Evolutionary conservation across 1,140 invertebrate species (phyloP), one percentile per base, ranked within the genome.

Genomic region (Antheraea mylitta): DNA sequence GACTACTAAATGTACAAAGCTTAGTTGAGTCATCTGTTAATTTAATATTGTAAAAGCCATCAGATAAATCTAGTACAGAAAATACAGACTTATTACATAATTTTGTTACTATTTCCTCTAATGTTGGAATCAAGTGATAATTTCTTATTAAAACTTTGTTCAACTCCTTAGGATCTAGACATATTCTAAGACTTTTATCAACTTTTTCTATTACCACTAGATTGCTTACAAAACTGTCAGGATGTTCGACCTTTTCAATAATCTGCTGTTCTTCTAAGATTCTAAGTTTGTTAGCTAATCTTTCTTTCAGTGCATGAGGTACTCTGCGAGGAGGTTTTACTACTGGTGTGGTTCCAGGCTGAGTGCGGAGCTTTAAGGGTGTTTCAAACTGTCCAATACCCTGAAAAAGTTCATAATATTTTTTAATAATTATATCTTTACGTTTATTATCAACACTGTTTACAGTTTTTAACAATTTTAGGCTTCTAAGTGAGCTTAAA

Each of bases 281-380:
- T 64, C 63, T 18, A 16, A 22, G 30, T 16, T 30, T 62, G 18
- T 62, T 62, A 62, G 60, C 60, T 22, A 16, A 10, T 22, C 22
- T 22, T 6, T 36, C 19, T 22, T 18, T 16, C 19, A 62, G 16
- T 10, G 13, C 18, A 30, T 62, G 30, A 62, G 13, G 19, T 19
- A 62, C 30, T 68, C 72, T 13, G 13, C 76, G 66, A 48, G 75
- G 69, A 18, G 76, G 74, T 71, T 69, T 69, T 19, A 71, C 74
- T 36, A 77, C 66, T 16, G 72, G 68, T 37, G 53, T 30, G 2
- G 58, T 66, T 60, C 72, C 72, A 3, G 64, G 42, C 60, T 36
- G 18, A 11, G 22, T 62, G 60, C 13, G 60, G 4, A 62, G 18
- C 60, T 62, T 18, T 30, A 30, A 62, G 5, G 60, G 60, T 62